Conservation (phyloP, 2,888 invertebrate species). For the Halocaridina rubra region DNA sequence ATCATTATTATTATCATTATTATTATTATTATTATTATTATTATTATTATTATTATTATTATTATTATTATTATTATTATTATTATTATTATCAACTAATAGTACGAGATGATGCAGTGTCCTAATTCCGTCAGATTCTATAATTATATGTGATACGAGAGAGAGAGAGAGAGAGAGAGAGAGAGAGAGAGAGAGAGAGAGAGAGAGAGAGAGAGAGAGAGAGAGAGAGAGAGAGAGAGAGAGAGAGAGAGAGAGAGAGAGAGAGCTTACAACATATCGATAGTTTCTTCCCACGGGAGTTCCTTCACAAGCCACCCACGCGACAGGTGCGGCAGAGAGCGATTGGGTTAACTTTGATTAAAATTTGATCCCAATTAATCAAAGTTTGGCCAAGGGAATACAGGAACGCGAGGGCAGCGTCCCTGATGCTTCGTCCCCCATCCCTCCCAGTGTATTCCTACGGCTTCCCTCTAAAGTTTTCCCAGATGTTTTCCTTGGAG, state of each 20-base stretch:
- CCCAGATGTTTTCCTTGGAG: background rate
- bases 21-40: too few relatives aligned
- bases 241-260: background rate
- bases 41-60: too few relatives aligned
- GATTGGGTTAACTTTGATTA: conserved; percentile 51
- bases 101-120: too few relatives aligned
- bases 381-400: conserved; percentile 4
- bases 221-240: background rate
- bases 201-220: background rate
- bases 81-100: too few relatives aligned
- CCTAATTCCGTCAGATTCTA: too few relatives aligned
- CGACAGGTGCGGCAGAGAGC: conserved; percentile 30
- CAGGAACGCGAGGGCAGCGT: background rate
- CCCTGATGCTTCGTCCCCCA: background rate
- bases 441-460: background rate
- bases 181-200: background rate
- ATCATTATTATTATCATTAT: too few relatives aligned
- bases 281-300: conserved; percentile 38
- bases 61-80: too few relatives aligned
- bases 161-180: background rate
- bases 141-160: too few relatives aligned
- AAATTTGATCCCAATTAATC: conserved; percentile 50
- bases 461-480: background rate
- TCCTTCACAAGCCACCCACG: conserved; percentile 6
- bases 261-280: too few relatives aligned